Percentiles rank a stretch among this genome's conserved stretches.
Conservation (phyloP, 2,113 vertebrate genomes). For the Eublepharis macularius region DNA sequence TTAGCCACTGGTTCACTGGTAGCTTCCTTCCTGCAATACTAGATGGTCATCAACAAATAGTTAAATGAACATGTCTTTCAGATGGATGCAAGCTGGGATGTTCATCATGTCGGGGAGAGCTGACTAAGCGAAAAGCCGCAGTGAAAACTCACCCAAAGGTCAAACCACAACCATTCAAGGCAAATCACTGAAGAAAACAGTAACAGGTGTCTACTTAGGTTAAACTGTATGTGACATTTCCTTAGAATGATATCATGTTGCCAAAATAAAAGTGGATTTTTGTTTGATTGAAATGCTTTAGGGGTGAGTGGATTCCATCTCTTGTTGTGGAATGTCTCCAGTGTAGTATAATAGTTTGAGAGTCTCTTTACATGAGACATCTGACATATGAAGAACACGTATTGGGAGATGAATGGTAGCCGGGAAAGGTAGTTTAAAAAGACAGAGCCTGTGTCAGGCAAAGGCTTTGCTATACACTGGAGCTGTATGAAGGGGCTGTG, state of each 20-base stretch:
- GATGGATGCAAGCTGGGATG: not conserved
- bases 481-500: too few species aligned
- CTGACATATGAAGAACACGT: too few species aligned
- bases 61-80: rapidly evolving
- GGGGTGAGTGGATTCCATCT: not conserved
- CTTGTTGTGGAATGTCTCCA: too few species aligned
- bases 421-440: too few species aligned
- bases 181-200: not conserved
- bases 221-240: not conserved
- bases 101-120: not conserved
- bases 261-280: not conserved
- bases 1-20: not conserved
- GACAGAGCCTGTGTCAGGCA: too few species aligned
- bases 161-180: not conserved
- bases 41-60: not conserved
- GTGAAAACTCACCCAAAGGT: not conserved
- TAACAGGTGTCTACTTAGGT: rapidly evolving
- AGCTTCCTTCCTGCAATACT: not conserved
- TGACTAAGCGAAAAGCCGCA: not conserved
- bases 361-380: too few species aligned
- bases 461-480: too few species aligned
- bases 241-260: not conserved
- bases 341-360: too few species aligned
- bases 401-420: too few species aligned
- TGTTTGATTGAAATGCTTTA: not conserved